Percentiles rank a stretch among this genome's conserved stretches.
These are phyloP conservation scores for Stenurella melanura DNA, from an alignment of 2,888 invertebrate species.

Conservation along the genomic window DNA sequence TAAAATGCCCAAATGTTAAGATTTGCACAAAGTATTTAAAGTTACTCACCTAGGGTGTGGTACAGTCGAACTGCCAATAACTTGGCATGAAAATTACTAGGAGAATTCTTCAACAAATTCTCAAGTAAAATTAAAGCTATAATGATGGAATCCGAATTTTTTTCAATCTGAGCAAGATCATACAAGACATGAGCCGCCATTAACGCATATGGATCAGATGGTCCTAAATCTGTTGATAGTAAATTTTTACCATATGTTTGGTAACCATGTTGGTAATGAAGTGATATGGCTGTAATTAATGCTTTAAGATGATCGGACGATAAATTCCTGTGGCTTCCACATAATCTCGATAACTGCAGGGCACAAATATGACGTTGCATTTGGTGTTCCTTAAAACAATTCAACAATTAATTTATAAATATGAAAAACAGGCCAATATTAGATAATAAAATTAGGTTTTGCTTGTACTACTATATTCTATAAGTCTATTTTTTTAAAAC, in stretches of 20 bases:
- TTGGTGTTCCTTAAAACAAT: slow-evolving; percentile 77
- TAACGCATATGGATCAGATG: slow-evolving; percentile 87
- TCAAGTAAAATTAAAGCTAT: slow-evolving; percentile 84
- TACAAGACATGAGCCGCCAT: slow-evolving; percentile 84
- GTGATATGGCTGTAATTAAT: slow-evolving; percentile 78
- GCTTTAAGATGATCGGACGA: slow-evolving; percentile 75
- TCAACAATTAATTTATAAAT: too few species aligned
- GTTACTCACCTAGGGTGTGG: slow-evolving; percentile 80
- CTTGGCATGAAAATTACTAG: slow-evolving; percentile 93
- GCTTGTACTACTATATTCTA: neutral
- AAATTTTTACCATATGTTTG: slow-evolving; percentile 76
- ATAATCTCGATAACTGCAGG: slow-evolving; percentile 83
- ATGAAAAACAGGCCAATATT: too few species aligned
- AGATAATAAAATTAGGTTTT: neutral
- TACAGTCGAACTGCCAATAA: slow-evolving; percentile 88
- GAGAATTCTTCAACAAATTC: slow-evolving; percentile 83
- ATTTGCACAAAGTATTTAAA: too few species aligned
- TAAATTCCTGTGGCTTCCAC: slow-evolving; percentile 80
- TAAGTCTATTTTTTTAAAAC: too few species aligned
- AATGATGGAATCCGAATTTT: slow-evolving; percentile 76
- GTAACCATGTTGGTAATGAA: slow-evolving; percentile 80
- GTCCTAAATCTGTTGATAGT: slow-evolving; percentile 82
- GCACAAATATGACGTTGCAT: slow-evolving; percentile 90
- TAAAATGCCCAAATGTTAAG: too few species aligned
- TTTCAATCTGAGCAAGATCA: slow-evolving; percentile 75